Conservation (phyloP, 1,140 invertebrate species). For the Drosophila mojavensis region DNA sequence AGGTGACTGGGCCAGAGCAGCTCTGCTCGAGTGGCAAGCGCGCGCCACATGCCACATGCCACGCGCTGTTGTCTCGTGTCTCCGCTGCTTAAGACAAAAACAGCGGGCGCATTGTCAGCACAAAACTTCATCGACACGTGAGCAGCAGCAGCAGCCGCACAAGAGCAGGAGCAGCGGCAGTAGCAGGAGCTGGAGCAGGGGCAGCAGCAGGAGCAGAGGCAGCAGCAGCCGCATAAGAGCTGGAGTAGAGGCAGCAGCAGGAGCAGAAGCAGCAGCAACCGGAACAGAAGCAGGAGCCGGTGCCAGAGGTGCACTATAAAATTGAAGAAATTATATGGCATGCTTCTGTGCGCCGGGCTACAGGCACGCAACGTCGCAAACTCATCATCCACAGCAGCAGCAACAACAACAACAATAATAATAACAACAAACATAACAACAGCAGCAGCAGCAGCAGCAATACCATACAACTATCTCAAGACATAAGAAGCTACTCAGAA, state of each 20-base stretch:
- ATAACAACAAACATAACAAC: slow-evolving; percentile 7
- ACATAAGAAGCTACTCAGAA: too few species aligned
- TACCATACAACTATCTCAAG: not conserved
- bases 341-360: slow-evolving; percentile 42
- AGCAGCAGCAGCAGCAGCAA: slow-evolving; percentile 15
- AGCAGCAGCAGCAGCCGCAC: slow-evolving; percentile 1
- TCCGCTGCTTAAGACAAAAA: slow-evolving; percentile 39
- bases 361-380: slow-evolving; percentile 53
- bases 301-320: slow-evolving; percentile 66
- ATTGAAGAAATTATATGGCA: slow-evolving; percentile 72
- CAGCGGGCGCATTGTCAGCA: slow-evolving; percentile 66
- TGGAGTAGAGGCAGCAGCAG: not conserved
- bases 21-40: not conserved
- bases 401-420: slow-evolving; percentile 13
- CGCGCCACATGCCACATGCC: not conserved
- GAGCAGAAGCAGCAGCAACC: not conserved
- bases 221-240: too few species aligned
- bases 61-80: not conserved
- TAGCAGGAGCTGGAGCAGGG: too few species aligned
- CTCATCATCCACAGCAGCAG: slow-evolving; percentile 38
- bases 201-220: too few species aligned
- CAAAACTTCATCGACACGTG: slow-evolving; percentile 53
- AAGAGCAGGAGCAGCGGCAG: too few species aligned
- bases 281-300: not conserved
- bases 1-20: not conserved